phyloP scores from a whole-genome alignment of 2,797 vertebrate genomes.

The Merluccius polli region DNA sequence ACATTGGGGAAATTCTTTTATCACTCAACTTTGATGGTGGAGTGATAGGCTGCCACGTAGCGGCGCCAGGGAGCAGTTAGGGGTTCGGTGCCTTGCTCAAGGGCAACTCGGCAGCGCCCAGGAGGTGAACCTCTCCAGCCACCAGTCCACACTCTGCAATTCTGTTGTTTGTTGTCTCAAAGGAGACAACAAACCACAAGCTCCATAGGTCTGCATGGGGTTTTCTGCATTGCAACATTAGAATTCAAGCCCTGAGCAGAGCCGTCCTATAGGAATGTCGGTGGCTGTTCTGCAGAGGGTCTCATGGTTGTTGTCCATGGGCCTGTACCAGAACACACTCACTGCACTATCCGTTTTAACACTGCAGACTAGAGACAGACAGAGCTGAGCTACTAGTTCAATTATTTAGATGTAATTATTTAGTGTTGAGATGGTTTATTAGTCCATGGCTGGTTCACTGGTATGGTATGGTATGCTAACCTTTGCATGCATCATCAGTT shows the following conservation, averaged over 20 bases:
- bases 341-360: neutral
- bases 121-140: no score
- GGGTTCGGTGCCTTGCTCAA: no score
- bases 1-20: no score
- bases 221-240: neutral
- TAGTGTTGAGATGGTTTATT: neutral
- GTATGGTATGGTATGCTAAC: no score
- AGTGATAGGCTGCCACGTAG: no score
- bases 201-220: neutral
- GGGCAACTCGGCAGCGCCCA: no score
- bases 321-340: neutral
- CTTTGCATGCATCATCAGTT: neutral
- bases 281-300: neutral
- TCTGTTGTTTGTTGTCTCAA: no score
- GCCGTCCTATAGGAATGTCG: neutral
- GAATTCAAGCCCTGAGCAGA: neutral
- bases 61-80: no score
- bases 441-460: neutral
- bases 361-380: neutral
- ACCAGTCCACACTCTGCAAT: no score
- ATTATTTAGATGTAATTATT: no score
- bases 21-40: no score
- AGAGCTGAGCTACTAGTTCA: neutral
- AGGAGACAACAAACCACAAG: neutral
- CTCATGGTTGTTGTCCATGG: neutral